These are phyloP conservation scores for Sciurus carolinensis DNA, from an alignment of 2,797 vertebrate species.

Conservation along the genomic window DNA sequence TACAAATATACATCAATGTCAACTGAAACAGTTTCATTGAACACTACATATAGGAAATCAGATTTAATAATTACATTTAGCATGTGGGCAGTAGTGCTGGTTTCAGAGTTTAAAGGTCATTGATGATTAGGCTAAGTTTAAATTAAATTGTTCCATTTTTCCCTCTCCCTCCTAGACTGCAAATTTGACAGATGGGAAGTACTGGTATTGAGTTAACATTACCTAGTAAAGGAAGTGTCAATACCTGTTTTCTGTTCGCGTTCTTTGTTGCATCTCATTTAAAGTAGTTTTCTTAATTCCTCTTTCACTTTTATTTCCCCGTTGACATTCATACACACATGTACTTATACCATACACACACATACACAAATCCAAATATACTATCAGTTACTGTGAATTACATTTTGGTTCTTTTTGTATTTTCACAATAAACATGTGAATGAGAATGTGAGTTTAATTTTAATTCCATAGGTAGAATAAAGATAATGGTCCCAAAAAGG, in stretches of 20 bases:
- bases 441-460: constrained; percentile 63
- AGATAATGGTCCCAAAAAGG: neutral
- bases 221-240: constrained; percentile 8
- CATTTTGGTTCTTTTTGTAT: constrained; percentile 49
- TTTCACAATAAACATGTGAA: constrained; percentile 58
- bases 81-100: constrained; percentile 49
- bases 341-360: neutral
- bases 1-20: constrained; percentile 89
- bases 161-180: constrained; percentile 28
- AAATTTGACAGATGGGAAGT: constrained; percentile 68
- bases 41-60: constrained; percentile 87
- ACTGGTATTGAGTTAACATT: constrained; percentile 21
- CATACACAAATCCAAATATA: neutral
- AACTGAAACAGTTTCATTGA: constrained; percentile 86
- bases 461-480: constrained; percentile 45
- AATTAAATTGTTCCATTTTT: constrained; percentile 80
- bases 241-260: neutral
- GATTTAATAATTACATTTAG: constrained; percentile 86
- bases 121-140: constrained; percentile 81
- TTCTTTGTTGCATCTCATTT: neutral
- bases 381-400: neutral
- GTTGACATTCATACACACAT: neutral
- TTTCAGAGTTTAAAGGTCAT: constrained; percentile 82
- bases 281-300: neutral
- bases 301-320: neutral